Percentiles rank a stretch among this genome's conserved stretches.
These are phyloP conservation scores for Pediacus dermestoides DNA, from an alignment of 2,888 invertebrate genomes.

Conservation along the genomic window DNA sequence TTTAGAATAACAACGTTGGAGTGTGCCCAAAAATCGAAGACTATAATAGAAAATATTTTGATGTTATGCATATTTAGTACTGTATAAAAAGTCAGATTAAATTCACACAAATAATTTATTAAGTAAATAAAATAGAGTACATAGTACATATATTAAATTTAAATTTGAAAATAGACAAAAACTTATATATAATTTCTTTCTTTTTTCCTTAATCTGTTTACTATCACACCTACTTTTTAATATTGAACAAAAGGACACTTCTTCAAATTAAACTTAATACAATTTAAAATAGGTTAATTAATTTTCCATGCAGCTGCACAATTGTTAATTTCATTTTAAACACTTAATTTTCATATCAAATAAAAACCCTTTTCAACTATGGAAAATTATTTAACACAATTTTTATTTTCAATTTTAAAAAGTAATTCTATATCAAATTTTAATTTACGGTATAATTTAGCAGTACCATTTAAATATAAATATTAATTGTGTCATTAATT, in stretches of 20 bases:
- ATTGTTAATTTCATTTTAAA: no score
- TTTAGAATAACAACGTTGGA: no score
- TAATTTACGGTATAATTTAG: no score
- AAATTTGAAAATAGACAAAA: constrained; percentile 41
- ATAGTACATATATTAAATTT: constrained; percentile 35
- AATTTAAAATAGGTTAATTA: constrained; percentile 16
- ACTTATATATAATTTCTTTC: constrained; percentile 29
- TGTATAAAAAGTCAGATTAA: not conserved
- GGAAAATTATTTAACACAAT: no score
- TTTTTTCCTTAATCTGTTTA: constrained; percentile 32
- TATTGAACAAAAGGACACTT: constrained; percentile 39
- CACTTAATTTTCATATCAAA: no score
- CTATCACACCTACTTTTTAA: constrained; percentile 35
- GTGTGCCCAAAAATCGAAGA: no score
- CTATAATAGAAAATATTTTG: no score
- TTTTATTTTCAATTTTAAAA: no score
- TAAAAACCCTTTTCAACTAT: no score
- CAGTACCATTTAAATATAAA: no score
- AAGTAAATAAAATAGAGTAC: constrained; percentile 43
- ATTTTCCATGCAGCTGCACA: constrained; percentile 24
- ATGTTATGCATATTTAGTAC: not conserved
- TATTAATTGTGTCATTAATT: no score
- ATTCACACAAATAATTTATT: constrained; percentile 44
- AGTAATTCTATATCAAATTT: no score
- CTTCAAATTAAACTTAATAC: constrained; percentile 26